A percentile compares a stretch with the other conserved stretches of the same genome.
phyloP scores from a whole-genome alignment of 2,888 invertebrate genomes.

The Phyllotreta striolata region DNA sequence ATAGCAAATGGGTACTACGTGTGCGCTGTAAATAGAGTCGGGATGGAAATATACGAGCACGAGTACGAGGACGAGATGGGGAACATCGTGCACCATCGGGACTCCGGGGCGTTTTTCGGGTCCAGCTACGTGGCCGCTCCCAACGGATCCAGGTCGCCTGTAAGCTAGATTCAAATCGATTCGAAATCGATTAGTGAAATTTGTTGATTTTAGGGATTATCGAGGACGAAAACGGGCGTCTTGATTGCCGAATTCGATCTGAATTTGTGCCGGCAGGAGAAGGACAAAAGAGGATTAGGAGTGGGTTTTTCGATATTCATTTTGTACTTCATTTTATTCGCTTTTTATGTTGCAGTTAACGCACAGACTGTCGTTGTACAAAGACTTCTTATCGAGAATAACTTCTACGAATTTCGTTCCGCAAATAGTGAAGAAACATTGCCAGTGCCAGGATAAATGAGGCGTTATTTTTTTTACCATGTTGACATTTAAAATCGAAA shows the following conservation, averaged over 20 bases:
- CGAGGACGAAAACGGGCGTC: slow-evolving; percentile 67
- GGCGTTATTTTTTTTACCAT: slow-evolving; percentile 8
- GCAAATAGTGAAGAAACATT: slow-evolving; percentile 70
- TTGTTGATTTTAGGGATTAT: slow-evolving; percentile 40
- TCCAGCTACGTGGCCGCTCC: slow-evolving; percentile 94
- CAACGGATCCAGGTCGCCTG: slow-evolving; percentile 89
- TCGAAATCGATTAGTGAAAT: not conserved
- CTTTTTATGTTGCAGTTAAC: slow-evolving; percentile 79
- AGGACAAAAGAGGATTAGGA: slow-evolving; percentile 92
- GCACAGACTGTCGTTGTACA: slow-evolving; percentile 87
- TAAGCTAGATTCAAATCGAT: slow-evolving; percentile 56
- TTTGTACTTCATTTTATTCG: no score
- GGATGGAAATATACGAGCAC: slow-evolving; percentile 81
- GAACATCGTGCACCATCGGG: slow-evolving; percentile 70
- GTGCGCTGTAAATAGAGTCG: slow-evolving; percentile 94
- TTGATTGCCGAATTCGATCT: slow-evolving; percentile 89
- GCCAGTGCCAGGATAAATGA: slow-evolving; percentile 10
- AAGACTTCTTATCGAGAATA: slow-evolving; percentile 75
- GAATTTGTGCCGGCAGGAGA: slow-evolving; percentile 91
- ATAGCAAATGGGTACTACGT: slow-evolving; percentile 95
- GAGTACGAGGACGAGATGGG: slow-evolving; percentile 89
- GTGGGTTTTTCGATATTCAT: slow-evolving; percentile 64
- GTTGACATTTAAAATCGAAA: slow-evolving; percentile 5
- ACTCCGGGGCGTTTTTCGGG: slow-evolving; percentile 94
- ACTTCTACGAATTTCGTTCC: slow-evolving; percentile 78